Evolutionary conservation across 2,888 invertebrate species (phyloP).

Genomic region (Erebia ligea): DNA sequence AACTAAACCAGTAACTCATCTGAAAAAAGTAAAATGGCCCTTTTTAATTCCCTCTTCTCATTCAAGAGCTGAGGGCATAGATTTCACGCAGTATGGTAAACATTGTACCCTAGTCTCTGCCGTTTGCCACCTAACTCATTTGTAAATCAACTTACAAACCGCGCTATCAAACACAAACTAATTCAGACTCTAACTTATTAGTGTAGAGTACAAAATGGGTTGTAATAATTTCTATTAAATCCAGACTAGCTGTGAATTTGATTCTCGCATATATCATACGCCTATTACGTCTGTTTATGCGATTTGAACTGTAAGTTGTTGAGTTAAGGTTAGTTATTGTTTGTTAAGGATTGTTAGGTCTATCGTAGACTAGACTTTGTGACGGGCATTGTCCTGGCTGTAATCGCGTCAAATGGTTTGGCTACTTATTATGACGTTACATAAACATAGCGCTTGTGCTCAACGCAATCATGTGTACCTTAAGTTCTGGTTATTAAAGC

Average conservation of each 20-base stretch:
- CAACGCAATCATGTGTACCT: neutral
- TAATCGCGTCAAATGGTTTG: conserved; percentile 64
- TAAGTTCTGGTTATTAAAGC: neutral
- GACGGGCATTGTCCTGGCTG: conserved; percentile 56
- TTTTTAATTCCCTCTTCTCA: neutral
- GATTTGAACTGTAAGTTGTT: conserved; percentile 46
- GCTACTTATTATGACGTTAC: conserved; percentile 58
- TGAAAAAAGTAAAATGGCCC: neutral
- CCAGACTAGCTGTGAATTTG: conserved; percentile 53
- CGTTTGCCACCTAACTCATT: conserved; percentile 46
- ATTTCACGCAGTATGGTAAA: conserved; percentile 60
- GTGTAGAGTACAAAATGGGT: conserved; percentile 37
- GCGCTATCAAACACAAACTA: conserved; percentile 39
- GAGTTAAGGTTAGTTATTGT: conserved; percentile 18
- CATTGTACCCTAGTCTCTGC: conserved; percentile 21
- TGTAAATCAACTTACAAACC: conserved; percentile 45
- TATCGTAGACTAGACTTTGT: conserved; percentile 50
- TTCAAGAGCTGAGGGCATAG: conserved; percentile 40
- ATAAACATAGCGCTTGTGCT: neutral
- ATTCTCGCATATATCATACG: conserved; percentile 52
- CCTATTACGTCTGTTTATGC: conserved; percentile 44
- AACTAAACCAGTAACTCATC: no score
- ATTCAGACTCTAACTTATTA: conserved; percentile 41
- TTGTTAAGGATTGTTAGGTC: conserved; percentile 14
- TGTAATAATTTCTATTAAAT: conserved; percentile 52